A percentile compares a stretch with the other conserved stretches of the same genome.
Conservation (phyloP, 2,113 vertebrate species). For the Brachyhypopomus gauderio region DNA sequence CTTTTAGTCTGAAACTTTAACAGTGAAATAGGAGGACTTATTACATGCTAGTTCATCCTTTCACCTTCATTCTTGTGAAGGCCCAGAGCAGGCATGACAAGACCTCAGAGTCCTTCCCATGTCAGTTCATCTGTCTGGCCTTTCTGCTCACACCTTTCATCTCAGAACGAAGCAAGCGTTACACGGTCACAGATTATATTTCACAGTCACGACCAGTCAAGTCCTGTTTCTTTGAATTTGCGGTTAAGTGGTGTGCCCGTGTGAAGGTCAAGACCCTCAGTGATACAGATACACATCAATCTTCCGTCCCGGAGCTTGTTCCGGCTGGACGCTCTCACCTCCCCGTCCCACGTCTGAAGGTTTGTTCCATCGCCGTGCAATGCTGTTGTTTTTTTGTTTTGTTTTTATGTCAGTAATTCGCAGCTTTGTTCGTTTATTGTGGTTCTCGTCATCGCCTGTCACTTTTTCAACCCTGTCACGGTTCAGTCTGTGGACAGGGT, state of each 20-base stretch:
- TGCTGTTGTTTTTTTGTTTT: background rate
- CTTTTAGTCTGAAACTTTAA: background rate
- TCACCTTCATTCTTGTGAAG: constrained; percentile 5
- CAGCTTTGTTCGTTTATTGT: constrained; percentile 59
- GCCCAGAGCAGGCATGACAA: background rate
- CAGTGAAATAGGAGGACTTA: background rate
- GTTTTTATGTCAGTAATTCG: constrained; percentile 64
- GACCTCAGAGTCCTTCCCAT: background rate
- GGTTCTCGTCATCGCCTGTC: constrained; percentile 60
- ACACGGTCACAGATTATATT: constrained; percentile 6
- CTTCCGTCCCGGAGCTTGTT: constrained; percentile 37
- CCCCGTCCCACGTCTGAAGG: constrained; percentile 38
- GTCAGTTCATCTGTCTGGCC: constrained; percentile 3
- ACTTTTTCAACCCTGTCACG: no score
- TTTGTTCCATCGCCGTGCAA: constrained; percentile 30
- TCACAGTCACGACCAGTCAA: constrained; percentile 11
- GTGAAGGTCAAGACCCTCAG: constrained; percentile 46
- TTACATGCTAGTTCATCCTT: background rate
- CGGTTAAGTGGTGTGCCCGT: constrained; percentile 6
- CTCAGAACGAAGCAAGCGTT: background rate
- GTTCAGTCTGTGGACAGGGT: constrained; percentile 60
- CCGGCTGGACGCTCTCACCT: constrained; percentile 51
- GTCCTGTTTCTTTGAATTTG: constrained; percentile 25
- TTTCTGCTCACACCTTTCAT: constrained; percentile 15
- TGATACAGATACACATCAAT: constrained; percentile 37